Conservation (phyloP, 2,888 invertebrate species). For the Poecilobothrus nobilitatus region DNA sequence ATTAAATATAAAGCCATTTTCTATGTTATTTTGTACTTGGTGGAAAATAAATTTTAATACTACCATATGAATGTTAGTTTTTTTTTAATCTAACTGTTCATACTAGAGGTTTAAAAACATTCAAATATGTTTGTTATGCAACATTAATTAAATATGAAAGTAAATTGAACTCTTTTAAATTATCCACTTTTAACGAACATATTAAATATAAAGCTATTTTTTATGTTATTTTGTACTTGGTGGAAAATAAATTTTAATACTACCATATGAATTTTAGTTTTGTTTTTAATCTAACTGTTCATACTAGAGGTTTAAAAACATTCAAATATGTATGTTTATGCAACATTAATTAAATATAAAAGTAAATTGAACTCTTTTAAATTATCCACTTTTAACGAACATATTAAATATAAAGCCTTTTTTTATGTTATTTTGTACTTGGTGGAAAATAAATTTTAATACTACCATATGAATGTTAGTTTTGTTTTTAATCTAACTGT, state of each 20-base stretch:
- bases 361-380: too few species aligned
- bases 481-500: background rate
- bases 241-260: background rate
- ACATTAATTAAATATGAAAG: too few species aligned
- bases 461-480: constrained; percentile 1
- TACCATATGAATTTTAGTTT: background rate
- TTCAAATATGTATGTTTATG: too few species aligned
- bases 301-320: constrained; percentile 1
- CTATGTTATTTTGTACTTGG: background rate
- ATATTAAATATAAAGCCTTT: background rate
- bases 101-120: background rate
- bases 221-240: background rate
- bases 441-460: background rate
- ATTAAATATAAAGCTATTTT: background rate
- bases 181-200: background rate
- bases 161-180: too few species aligned
- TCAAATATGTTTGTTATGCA: too few species aligned
- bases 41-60: background rate
- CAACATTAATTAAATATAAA: too few species aligned
- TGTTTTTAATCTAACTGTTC: background rate
- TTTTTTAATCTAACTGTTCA: background rate
- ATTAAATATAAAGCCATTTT: background rate
- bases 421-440: background rate
- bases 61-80: background rate
- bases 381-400: background rate